Conservation (phyloP, 2,113 vertebrate genomes). For the Sialia sialis region DNA sequence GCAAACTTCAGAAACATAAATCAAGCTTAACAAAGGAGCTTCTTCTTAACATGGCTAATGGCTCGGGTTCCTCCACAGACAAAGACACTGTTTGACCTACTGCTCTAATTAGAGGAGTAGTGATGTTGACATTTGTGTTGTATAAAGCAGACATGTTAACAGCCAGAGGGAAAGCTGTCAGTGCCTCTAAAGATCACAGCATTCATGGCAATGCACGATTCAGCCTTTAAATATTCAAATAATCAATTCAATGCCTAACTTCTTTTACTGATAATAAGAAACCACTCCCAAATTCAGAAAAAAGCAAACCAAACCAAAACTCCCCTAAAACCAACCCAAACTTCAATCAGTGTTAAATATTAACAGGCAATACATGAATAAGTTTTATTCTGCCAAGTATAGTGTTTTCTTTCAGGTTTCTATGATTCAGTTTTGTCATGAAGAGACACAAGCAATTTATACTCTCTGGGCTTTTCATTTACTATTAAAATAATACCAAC, state of each 20-base stretch:
- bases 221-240: slow-evolving; percentile 50
- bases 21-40: slow-evolving; percentile 17
- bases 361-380: neutral
- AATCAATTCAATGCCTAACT: slow-evolving; percentile 24
- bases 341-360: neutral
- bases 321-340: neutral
- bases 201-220: neutral
- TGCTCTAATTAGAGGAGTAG: slow-evolving; percentile 68
- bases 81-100: slow-evolving; percentile 67
- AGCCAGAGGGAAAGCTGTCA: slow-evolving; percentile 64
- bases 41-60: slow-evolving; percentile 3
- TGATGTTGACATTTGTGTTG: slow-evolving; percentile 65
- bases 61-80: slow-evolving; percentile 17
- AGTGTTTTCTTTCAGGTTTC: neutral
- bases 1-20: neutral
- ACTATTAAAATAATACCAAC: neutral
- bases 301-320: neutral
- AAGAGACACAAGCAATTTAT: neutral
- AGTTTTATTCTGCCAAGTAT: neutral
- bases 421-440: neutral
- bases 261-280: neutral
- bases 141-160: slow-evolving; percentile 59
- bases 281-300: neutral
- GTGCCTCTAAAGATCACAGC: slow-evolving; percentile 63
- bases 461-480: neutral